Evolutionary conservation across 2,888 invertebrate species (phyloP), one percentile per base, ranked within the genome.

Genomic region (Tortricodes alternella): DNA sequence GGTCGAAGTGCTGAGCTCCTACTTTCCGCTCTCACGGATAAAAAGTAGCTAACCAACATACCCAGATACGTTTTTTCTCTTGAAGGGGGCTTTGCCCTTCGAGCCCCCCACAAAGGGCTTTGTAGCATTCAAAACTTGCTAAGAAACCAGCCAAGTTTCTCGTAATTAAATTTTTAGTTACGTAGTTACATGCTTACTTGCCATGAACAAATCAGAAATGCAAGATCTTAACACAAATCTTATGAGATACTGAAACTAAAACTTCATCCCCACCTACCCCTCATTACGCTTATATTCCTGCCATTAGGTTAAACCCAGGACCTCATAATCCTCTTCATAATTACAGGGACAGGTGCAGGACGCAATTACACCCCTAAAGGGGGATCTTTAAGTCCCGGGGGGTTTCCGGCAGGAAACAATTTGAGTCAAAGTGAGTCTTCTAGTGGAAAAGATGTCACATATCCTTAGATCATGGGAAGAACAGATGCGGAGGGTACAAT

Each of bases 361-460:
- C 61, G 70, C 67, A 63, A 70, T 70, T 68, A 70, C 52, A 37
- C 27, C 37, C 65, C 61, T 53, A 55, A 18, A 7, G 29, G 8
- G 35, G 35, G 57, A 46, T 57, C 58, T 46, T 57, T 57, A 32
- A 21, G 24, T 37, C 58, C 37, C 11, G 68, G 71, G 74, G 64
- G 52, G 62, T 48, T 71, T 75, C 77, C 76, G 67, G 52, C 34
- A 66, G 74, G 73, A 73, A 72, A 62, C 71, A 67, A 72, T 77
- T 73, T 74, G 65, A 46, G 60, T 51, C 59, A 51, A 53, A 62
- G 53, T 60, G 61, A 46, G 39, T 38, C 18, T 35, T 32, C 44
- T 39, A 53, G 38, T 39, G 32, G 51, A 50, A 44, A 44, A 50
- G 50, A 52, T 43, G 35, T 52, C 51, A 52, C 35, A 52, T 52